Evolutionary conservation across 1,140 invertebrate genomes (phyloP).

Genomic region (Philopotamus ludificatus): DNA sequence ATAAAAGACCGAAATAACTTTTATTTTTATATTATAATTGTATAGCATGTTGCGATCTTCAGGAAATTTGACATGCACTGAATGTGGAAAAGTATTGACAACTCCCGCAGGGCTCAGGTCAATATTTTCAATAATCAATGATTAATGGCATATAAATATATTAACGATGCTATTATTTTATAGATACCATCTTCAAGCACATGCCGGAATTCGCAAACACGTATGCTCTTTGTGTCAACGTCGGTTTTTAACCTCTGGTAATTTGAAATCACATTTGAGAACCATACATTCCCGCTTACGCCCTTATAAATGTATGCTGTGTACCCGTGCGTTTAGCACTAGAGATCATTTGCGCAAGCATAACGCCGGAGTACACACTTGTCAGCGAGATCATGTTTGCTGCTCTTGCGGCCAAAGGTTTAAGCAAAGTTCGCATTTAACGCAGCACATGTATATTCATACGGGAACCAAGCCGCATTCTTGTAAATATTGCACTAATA

Average conservation of each 20-base stretch:
- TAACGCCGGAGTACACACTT: neutral
- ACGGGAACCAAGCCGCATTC: slow-evolving; percentile 30
- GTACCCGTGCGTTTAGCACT: slow-evolving; percentile 17
- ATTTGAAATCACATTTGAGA: slow-evolving; percentile 16
- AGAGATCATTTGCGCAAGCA: slow-evolving; percentile 36
- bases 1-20: neutral
- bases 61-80: slow-evolving; percentile 27
- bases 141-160: neutral
- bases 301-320: slow-evolving; percentile 15
- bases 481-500: slow-evolving; percentile 29
- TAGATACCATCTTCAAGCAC: slow-evolving; percentile 35
- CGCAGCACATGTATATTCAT: slow-evolving; percentile 37
- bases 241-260: slow-evolving; percentile 21
- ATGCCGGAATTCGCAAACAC: slow-evolving; percentile 8
- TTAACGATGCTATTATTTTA: neutral
- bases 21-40: neutral
- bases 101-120: slow-evolving; percentile 29
- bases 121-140: neutral
- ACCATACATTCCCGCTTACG: slow-evolving; percentile 20
- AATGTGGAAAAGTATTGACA: slow-evolving; percentile 31
- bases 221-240: slow-evolving; percentile 17
- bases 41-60: neutral
- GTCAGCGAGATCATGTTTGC: slow-evolving; percentile 26
- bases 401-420: slow-evolving; percentile 24
- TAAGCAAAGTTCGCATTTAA: slow-evolving; percentile 34